A percentile compares a stretch with the other conserved stretches of the same genome.
phyloP scores from a whole-genome alignment of 2,113 vertebrate genomes.

The Gavia stellata region DNA sequence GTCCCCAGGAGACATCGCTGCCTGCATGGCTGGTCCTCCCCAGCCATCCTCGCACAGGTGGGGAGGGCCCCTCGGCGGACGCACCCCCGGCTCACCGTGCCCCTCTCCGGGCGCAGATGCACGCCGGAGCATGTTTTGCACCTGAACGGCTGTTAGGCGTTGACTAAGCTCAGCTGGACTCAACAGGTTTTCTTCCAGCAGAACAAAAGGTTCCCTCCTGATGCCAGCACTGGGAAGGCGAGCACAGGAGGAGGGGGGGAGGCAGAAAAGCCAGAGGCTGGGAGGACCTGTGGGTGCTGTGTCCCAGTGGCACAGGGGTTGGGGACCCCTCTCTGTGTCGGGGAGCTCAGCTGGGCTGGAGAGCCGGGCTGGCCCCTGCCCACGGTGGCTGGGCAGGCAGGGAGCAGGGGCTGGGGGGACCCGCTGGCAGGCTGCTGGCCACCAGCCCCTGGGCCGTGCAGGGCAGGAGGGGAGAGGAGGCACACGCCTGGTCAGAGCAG shows the following conservation, averaged over 20 bases:
- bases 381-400: accelerated
- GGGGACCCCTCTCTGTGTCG: neutral
- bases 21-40: neutral
- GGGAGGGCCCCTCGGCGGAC: no score
- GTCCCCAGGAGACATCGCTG: neutral
- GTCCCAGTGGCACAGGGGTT: accelerated
- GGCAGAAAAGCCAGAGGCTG: neutral
- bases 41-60: accelerated
- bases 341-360: neutral
- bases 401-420: neutral
- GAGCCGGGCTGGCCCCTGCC: neutral
- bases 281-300: neutral
- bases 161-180: neutral
- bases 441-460: neutral
- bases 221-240: accelerated
- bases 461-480: neutral
- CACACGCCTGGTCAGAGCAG: neutral
- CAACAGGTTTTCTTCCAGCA: constrained; percentile 9
- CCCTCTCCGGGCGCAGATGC: neutral
- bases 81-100: neutral
- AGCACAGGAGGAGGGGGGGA: neutral
- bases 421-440: neutral
- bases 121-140: neutral
- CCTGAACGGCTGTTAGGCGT: neutral
- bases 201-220: neutral